phyloP scores from a whole-genome alignment of 2,888 invertebrate genomes.

The Sisyra terminalis region DNA sequence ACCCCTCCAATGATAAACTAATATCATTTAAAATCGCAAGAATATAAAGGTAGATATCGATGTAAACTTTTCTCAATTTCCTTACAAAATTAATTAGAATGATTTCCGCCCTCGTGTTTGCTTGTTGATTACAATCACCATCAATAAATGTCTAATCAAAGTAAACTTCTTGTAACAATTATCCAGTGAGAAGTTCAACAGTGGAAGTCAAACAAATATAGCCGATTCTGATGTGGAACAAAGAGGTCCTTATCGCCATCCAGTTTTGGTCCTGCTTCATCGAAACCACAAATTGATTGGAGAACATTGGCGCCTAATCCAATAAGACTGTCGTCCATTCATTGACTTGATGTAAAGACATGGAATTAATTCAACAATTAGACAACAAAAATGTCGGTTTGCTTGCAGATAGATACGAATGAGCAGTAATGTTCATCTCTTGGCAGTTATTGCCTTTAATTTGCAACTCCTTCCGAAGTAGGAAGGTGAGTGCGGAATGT shows the following conservation, averaged over 20 bases:
- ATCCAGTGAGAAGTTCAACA: not conserved
- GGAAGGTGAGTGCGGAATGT: conserved; percentile 10
- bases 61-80: conserved; percentile 1
- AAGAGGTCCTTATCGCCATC: not conserved
- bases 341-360: conserved; percentile 23
- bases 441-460: conserved; percentile 30
- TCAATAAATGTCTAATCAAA: conserved; percentile 8
- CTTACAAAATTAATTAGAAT: conserved; percentile 2
- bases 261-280: not conserved
- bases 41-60: not conserved
- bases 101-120: too few species aligned
- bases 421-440: conserved; percentile 19
- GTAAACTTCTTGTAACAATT: conserved; percentile 6
- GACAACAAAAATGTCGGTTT: conserved; percentile 26
- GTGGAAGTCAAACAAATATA: too few species aligned
- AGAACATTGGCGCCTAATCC: conserved; percentile 1
- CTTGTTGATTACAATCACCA: conserved; percentile 7
- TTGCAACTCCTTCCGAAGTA: conserved; percentile 26
- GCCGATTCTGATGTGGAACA: too few species aligned
- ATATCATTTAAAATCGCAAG: not conserved
- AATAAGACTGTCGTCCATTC: conserved; percentile 6
- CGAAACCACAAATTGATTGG: not conserved
- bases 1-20: not conserved
- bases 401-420: conserved; percentile 1
- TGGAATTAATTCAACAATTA: conserved; percentile 28